phyloP scores from a whole-genome alignment of 2,888 invertebrate genomes.

The Myathropa florea region DNA sequence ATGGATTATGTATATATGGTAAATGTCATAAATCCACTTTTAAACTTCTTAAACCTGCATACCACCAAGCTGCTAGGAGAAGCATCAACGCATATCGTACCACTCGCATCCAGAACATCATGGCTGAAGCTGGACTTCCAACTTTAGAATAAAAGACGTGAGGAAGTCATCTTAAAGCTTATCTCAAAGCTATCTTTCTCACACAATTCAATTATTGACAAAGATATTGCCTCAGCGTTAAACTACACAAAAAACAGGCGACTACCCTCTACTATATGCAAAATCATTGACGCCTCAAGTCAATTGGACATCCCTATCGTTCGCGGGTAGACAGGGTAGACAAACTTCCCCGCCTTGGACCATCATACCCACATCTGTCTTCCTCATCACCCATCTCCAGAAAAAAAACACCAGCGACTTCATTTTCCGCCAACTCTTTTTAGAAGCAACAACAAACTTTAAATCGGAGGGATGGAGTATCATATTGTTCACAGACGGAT shows the following conservation, averaged over 20 bases:
- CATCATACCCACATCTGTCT: not conserved
- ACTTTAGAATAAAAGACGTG: not conserved
- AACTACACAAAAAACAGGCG: no score
- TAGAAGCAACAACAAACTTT: not conserved
- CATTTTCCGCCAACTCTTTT: not conserved
- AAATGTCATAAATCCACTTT: not conserved
- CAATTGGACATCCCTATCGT: not conserved
- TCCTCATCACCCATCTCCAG: not conserved
- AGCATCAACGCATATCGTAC: not conserved
- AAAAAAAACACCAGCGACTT: not conserved
- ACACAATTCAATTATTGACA: not conserved
- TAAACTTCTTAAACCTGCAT: not conserved
- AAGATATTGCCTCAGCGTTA: not conserved
- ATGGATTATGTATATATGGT: not conserved
- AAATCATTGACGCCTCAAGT: no score
- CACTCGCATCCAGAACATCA: not conserved
- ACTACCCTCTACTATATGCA: no score
- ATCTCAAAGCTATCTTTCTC: not conserved
- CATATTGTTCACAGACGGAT: not conserved
- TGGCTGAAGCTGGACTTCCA: not conserved
- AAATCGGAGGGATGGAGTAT: no score
- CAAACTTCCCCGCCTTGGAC: not conserved
- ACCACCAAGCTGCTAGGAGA: constrained; percentile 1
- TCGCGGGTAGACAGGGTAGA: not conserved
- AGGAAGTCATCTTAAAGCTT: not conserved